These are phyloP conservation scores for Amiota minor DNA, from an alignment of 2,888 invertebrate species.

Conservation along the genomic window DNA sequence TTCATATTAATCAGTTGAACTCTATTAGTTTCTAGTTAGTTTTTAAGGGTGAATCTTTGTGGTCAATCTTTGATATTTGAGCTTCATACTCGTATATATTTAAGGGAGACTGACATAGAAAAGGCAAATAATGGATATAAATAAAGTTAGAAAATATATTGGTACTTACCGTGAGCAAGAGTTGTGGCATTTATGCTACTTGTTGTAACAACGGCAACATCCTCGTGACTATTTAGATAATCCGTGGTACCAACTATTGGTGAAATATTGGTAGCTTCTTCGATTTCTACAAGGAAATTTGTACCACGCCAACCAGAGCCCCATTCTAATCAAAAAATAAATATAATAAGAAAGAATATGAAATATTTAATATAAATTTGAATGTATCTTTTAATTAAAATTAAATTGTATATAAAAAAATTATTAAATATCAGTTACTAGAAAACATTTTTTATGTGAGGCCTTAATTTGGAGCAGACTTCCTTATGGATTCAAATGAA, in stretches of 20 bases:
- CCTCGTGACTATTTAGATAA: constrained; percentile 59
- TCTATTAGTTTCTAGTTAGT: too few species aligned
- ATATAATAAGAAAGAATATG: constrained; percentile 6
- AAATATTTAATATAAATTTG: too few species aligned
- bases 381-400: too few species aligned
- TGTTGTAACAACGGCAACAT: constrained; percentile 45
- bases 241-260: constrained; percentile 53
- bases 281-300: constrained; percentile 72
- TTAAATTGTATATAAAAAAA: neutral
- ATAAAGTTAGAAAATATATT: neutral
- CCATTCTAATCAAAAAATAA: constrained; percentile 65
- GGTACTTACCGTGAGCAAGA: constrained; percentile 52
- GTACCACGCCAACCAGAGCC: constrained; percentile 72
- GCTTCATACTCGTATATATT: too few species aligned
- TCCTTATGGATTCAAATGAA: too few species aligned
- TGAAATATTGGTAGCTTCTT: constrained; percentile 66
- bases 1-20: too few species aligned
- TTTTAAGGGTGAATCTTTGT: too few species aligned
- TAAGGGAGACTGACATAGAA: too few species aligned
- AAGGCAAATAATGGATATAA: too few species aligned
- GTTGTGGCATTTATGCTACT: constrained; percentile 54
- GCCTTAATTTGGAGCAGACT: too few species aligned
- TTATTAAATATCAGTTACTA: neutral
- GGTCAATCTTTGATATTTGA: too few species aligned
- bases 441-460: neutral